A percentile compares a stretch with the other conserved stretches of the same genome.
These are phyloP conservation scores for Desoria tigrina DNA, from an alignment of 2,888 invertebrate genomes.

Conservation along the genomic window DNA sequence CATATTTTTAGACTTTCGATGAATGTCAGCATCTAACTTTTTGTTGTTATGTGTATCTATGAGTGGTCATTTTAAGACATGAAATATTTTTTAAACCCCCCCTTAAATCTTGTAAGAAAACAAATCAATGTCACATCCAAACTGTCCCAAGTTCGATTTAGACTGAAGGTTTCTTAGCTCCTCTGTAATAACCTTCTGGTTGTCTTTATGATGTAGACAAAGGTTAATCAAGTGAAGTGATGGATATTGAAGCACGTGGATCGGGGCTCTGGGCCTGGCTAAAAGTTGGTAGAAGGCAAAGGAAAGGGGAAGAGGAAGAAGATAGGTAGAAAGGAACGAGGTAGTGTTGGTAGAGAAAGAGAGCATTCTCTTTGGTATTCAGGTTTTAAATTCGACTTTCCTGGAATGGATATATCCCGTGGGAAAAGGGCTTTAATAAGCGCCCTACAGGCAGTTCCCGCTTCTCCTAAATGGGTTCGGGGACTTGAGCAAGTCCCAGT, in stretches of 20 bases:
- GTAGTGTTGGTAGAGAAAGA: slow-evolving; percentile 28
- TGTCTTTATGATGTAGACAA: neutral
- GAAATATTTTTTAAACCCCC: too few relatives aligned
- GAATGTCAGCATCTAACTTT: too few relatives aligned
- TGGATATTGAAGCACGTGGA: slow-evolving; percentile 1
- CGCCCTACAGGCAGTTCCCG: slow-evolving; percentile 53
- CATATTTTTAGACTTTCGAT: too few relatives aligned
- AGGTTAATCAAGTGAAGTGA: slow-evolving; percentile 9
- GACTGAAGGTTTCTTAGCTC: too few relatives aligned
- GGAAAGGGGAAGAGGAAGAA: slow-evolving; percentile 18
- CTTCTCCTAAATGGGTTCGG: slow-evolving; percentile 53
- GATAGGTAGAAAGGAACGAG: slow-evolving; percentile 7
- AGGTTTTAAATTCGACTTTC: slow-evolving; percentile 54
- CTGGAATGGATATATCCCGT: slow-evolving; percentile 53
- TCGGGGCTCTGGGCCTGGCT: too few relatives aligned
- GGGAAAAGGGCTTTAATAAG: slow-evolving; percentile 54
- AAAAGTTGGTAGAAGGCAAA: slow-evolving; percentile 15
- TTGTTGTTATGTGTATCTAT: too few relatives aligned
- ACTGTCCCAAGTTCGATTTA: too few relatives aligned
- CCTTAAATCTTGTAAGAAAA: too few relatives aligned
- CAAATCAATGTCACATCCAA: too few relatives aligned
- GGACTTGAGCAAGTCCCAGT: slow-evolving; percentile 50
- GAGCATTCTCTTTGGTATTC: slow-evolving; percentile 53
- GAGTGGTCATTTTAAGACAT: too few relatives aligned
- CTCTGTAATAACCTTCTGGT: too few relatives aligned